phyloP scores from a whole-genome alignment of 2,113 vertebrate genomes.

The Psophia crepitans region DNA sequence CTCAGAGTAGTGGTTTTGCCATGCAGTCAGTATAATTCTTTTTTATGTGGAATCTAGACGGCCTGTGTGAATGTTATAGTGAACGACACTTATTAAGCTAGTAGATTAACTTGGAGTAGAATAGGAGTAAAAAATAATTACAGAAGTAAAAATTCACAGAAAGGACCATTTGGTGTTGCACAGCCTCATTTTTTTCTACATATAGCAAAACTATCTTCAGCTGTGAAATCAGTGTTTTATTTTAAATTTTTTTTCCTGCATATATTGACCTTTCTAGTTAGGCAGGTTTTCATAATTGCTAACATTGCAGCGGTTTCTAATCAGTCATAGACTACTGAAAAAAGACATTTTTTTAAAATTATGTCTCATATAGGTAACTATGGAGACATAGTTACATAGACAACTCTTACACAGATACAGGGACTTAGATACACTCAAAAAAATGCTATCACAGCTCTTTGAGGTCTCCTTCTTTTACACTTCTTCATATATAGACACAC shows the following conservation, averaged over 20 bases:
- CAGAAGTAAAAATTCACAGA: constrained; percentile 6
- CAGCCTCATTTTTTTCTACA: not conserved
- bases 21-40: not conserved
- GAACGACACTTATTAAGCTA: not conserved
- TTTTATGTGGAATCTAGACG: not conserved
- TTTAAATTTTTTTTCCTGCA: not conserved
- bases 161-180: not conserved
- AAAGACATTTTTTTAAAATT: not conserved
- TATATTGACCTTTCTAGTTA: not conserved
- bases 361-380: not conserved
- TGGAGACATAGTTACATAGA: not conserved
- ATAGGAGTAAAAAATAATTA: not conserved
- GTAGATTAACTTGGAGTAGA: not conserved
- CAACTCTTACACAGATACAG: not conserved
- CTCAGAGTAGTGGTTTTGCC: not conserved
- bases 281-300: not conserved
- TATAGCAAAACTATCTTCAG: not conserved
- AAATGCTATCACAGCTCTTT: not conserved
- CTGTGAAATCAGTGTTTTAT: not conserved
- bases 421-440: not conserved
- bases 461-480: not conserved
- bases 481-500: not conserved
- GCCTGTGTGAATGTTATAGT: not conserved
- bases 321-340: not conserved
- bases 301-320: not conserved